A percentile compares a stretch with the other conserved stretches of the same genome.
Conservation (phyloP, 2,888 invertebrate species). For the Incurvaria masculella region DNA sequence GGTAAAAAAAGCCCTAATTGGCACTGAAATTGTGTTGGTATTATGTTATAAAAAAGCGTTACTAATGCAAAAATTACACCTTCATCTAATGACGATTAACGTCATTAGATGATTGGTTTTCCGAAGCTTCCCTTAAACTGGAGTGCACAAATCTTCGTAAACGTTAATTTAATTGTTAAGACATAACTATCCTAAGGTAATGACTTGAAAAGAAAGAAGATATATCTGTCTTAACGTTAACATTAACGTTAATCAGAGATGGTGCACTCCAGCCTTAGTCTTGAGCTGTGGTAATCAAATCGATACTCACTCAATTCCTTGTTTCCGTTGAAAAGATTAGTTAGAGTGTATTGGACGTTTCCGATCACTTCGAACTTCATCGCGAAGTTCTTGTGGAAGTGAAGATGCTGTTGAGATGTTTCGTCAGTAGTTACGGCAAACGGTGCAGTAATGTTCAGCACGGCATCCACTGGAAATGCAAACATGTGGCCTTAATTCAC, state of each 20-base stretch:
- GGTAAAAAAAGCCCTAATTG: background rate
- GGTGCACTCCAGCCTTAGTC: no score
- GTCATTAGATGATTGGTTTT: background rate
- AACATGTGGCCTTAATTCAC: no score
- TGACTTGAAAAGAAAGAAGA: background rate
- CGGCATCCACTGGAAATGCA: background rate
- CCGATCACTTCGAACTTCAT: slow-evolving; percentile 29
- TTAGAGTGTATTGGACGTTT: slow-evolving; percentile 27
- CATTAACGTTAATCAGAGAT: no score
- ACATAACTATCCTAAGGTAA: background rate
- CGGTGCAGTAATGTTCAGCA: background rate
- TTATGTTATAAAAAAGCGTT: background rate
- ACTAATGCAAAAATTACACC: background rate
- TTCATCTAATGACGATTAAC: background rate
- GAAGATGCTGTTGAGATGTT: background rate
- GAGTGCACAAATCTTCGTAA: background rate
- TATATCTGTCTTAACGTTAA: background rate
- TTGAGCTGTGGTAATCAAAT: background rate
- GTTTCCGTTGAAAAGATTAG: slow-evolving; percentile 40
- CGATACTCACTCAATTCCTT: slow-evolving; percentile 32
- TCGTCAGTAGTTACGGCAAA: background rate
- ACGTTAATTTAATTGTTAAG: background rate
- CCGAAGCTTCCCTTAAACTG: background rate
- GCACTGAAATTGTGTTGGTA: background rate
- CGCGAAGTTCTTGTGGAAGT: background rate